Evolutionary conservation across 2,888 invertebrate species (phyloP), one percentile per base, ranked within the genome.

Genomic region (Lochmaea capreae): DNA sequence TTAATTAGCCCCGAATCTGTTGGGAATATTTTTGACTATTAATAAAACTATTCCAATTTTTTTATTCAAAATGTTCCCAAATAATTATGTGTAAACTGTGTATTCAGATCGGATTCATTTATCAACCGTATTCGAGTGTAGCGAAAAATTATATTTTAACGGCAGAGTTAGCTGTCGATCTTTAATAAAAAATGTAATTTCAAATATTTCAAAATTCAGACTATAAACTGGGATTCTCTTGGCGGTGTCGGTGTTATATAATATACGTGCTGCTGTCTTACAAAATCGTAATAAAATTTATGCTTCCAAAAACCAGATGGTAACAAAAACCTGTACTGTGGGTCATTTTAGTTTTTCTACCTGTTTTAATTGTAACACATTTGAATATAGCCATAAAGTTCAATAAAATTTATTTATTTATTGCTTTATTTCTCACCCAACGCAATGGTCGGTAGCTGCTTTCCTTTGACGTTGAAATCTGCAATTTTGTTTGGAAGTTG

Each of bases 351-450:
- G 43, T 63, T 42, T 16, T 11, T 62, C 67, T 73, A 59, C 65
- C 73, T 68, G 65, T 65, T 73, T 11, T 61, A 70, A 73, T 63
- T 70, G 65, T 66, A 73, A 66, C 69, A 66, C 70, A 65, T 73
- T 63, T 59, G 66, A 70, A 73, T 70, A 43, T 14, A 61, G 65
- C 22, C 39, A 58, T 73, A 76, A 74, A 76, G 52, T 72, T 70
- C 65, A 68, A 76, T 70, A 61, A 72, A 63, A 67, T 76, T 72
- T 69, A 74, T 72, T 65, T 66, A 43, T 76, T 74, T 74, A 76
- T 65, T 61, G 49, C 70, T 58, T 62, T 18, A 16, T 16, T 18
- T 2, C 18, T 54, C 8, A 54, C 52, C 14, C 8, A 52, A 46
- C 46, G 46, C 46, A 46, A 46, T 14, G 46, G 12, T 52, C 14